A percentile compares a stretch with the other conserved stretches of the same genome.
phyloP scores from a whole-genome alignment of 2,888 invertebrate species.

The Deilephila elpenor region DNA sequence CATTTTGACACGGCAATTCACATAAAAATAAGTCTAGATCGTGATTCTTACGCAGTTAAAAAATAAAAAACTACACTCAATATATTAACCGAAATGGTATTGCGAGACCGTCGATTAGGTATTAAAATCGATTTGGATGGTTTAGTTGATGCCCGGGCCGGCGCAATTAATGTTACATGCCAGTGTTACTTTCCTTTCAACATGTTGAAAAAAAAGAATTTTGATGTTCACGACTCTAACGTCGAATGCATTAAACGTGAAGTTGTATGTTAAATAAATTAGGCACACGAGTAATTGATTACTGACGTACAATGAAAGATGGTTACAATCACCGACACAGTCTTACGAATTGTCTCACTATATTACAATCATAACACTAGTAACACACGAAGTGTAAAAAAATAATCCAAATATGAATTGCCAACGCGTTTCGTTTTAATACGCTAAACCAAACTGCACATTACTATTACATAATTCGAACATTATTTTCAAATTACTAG shows the following conservation, averaged over 20 bases:
- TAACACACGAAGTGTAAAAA: slow-evolving; percentile 31
- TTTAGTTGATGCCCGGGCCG: slow-evolving; percentile 63
- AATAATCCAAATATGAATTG: slow-evolving; percentile 17
- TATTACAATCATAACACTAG: slow-evolving; percentile 33
- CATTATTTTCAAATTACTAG: not conserved
- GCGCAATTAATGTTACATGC: slow-evolving; percentile 74
- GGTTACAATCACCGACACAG: slow-evolving; percentile 30
- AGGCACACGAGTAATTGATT: slow-evolving; percentile 66
- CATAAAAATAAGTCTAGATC: slow-evolving; percentile 59
- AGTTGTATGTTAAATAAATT: slow-evolving; percentile 70
- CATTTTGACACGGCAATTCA: slow-evolving; percentile 67
- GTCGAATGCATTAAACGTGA: slow-evolving; percentile 71
- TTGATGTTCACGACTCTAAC: slow-evolving; percentile 74
- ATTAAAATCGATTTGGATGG: slow-evolving; percentile 76
- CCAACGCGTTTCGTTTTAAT: not conserved
- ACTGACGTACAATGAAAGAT: slow-evolving; percentile 51
- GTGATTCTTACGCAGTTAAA: slow-evolving; percentile 61
- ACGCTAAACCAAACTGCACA: not conserved
- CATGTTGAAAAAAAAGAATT: slow-evolving; percentile 57
- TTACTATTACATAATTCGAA: slow-evolving; percentile 7
- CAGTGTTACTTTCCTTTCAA: slow-evolving; percentile 67
- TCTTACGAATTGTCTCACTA: slow-evolving; percentile 26
- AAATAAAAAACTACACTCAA: slow-evolving; percentile 69
- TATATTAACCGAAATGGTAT: slow-evolving; percentile 68
- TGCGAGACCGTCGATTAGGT: slow-evolving; percentile 69